phyloP scores from a whole-genome alignment of 2,888 invertebrate genomes.

The Blomia tropicalis region DNA sequence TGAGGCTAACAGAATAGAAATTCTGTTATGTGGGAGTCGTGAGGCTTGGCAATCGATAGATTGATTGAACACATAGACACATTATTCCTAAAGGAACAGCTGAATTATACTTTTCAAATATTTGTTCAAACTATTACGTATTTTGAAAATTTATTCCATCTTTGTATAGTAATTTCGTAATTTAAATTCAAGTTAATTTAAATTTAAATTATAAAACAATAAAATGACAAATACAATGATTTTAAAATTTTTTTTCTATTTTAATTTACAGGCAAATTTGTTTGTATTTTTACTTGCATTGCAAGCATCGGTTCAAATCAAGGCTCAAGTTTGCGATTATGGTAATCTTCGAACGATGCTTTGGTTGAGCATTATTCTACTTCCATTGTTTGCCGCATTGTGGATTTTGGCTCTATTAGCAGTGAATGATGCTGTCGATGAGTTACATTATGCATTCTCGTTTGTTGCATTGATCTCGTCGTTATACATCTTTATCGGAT shows the following conservation, averaged over 20 bases:
- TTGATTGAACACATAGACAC: too few species aligned
- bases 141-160: not conserved
- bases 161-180: not conserved
- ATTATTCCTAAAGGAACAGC: too few species aligned
- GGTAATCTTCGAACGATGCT: constrained; percentile 64
- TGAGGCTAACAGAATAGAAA: too few species aligned
- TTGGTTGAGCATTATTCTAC: constrained; percentile 67
- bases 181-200: not conserved
- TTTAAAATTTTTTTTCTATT: constrained; percentile 12
- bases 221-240: not conserved
- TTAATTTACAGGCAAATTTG: constrained; percentile 47
- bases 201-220: too few species aligned
- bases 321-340: constrained; percentile 74
- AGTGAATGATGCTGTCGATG: constrained; percentile 54
- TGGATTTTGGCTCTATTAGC: constrained; percentile 70
- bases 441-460: constrained; percentile 59
- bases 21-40: too few species aligned
- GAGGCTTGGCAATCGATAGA: too few species aligned
- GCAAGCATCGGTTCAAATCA: constrained; percentile 71
- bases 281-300: constrained; percentile 66
- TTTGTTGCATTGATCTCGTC: constrained; percentile 61
- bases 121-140: not conserved
- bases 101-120: too few species aligned
- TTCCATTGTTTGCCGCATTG: constrained; percentile 63
- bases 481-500: constrained; percentile 63